phyloP scores from a whole-genome alignment of 1,140 invertebrate species.

The Drosophila insularis region DNA sequence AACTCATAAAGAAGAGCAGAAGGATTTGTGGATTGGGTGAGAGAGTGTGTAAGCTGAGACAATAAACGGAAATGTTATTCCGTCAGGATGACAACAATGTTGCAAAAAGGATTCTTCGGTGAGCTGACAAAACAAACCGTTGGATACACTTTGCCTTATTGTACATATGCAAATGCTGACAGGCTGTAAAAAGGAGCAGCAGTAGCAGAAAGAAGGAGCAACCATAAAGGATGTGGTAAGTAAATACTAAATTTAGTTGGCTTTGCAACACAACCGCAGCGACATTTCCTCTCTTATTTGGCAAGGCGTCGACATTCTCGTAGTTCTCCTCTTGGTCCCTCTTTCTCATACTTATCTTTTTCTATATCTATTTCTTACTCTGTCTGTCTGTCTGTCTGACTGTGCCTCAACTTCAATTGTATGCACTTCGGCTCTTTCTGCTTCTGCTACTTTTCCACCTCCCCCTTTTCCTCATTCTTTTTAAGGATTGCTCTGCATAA shows the following conservation, averaged over 20 bases:
- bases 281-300: conserved; percentile 78
- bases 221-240: conserved; percentile 74
- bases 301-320: conserved; percentile 72
- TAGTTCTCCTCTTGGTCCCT: conserved; percentile 3
- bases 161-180: conserved; percentile 60
- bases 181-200: conserved; percentile 17
- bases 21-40: neutral
- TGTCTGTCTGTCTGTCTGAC: conserved; percentile 2
- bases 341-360: neutral
- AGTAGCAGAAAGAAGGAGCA: conserved; percentile 15
- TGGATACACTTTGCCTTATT: conserved; percentile 47
- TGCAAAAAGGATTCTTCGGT: conserved; percentile 16
- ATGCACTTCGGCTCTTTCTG: neutral
- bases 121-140: conserved; percentile 40
- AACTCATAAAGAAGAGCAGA: conserved; percentile 23
- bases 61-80: conserved; percentile 22
- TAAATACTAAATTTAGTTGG: conserved; percentile 80
- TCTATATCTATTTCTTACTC: neutral
- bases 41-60: neutral
- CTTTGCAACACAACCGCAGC: conserved; percentile 66
- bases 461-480: conserved; percentile 12
- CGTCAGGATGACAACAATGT: conserved; percentile 28
- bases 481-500: conserved; percentile 60
- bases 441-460: too few relatives aligned
- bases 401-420: conserved; percentile 4